These are phyloP conservation scores for Psittacula derbiana DNA, from an alignment of 2,797 vertebrate species.

Conservation along the genomic window DNA sequence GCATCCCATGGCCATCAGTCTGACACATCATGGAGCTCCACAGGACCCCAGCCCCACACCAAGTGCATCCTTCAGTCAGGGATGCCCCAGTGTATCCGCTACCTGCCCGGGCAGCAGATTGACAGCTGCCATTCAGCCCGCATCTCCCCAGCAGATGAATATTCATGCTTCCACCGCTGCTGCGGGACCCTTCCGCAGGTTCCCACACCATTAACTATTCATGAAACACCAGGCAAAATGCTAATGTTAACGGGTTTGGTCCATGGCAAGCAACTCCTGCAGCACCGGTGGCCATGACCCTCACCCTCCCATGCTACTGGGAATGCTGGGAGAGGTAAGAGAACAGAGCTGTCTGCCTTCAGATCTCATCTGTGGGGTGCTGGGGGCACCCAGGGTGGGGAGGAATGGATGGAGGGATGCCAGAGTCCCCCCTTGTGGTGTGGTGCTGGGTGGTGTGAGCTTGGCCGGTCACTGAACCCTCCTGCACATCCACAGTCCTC, in stretches of 20 bases:
- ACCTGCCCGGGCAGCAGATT: not conserved
- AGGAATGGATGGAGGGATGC: not conserved
- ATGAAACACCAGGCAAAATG: not conserved
- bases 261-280: not conserved
- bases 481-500: fast-evolving
- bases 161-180: not conserved
- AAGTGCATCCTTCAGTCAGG: fast-evolving
- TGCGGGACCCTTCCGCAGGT: not conserved
- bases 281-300: not conserved
- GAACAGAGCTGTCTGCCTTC: fast-evolving
- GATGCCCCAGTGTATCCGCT: fast-evolving
- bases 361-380: fast-evolving
- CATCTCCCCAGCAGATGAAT: not conserved
- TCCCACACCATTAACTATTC: not conserved
- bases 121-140: not conserved
- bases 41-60: fast-evolving
- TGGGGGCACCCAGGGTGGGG: not conserved
- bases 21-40: fast-evolving
- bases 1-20: fast-evolving
- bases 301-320: not conserved
- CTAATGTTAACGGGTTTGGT: not conserved
- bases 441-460: fast-evolving
- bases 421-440: fast-evolving
- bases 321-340: fast-evolving
- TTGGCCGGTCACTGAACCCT: not conserved